Percentiles rank a stretch among this genome's conserved stretches.
These are phyloP conservation scores for Crossocerus cetratus DNA, from an alignment of 2,888 invertebrate genomes.

Conservation along the genomic window DNA sequence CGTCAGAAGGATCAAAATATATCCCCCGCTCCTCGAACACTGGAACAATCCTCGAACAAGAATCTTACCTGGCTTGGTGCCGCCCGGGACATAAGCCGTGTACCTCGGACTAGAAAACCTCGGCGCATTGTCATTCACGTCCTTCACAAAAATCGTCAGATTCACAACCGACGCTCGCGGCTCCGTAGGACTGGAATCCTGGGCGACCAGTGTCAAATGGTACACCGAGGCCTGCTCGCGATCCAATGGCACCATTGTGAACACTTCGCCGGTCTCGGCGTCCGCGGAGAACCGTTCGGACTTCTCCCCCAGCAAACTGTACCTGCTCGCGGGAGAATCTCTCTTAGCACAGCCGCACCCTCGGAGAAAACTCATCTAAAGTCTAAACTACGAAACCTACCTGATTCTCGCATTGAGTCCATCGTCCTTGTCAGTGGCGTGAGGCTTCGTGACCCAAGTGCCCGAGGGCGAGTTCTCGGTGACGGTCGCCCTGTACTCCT, in stretches of 20 bases:
- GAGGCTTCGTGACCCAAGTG: constrained; percentile 86
- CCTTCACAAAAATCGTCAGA: constrained; percentile 87
- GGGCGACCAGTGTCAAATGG: constrained; percentile 90
- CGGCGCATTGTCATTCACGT: constrained; percentile 93
- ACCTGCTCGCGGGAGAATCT: constrained; percentile 75
- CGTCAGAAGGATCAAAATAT: constrained; percentile 6
- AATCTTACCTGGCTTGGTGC: constrained; percentile 85
- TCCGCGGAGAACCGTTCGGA: constrained; percentile 89
- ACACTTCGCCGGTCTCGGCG: constrained; percentile 87
- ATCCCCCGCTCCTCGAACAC: too few relatives aligned
- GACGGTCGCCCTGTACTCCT: constrained; percentile 87
- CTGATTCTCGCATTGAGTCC: constrained; percentile 92
- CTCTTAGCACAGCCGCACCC: neutral
- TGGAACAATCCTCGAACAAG: too few relatives aligned
- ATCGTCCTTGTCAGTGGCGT: constrained; percentile 89
- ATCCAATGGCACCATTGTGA: constrained; percentile 85
- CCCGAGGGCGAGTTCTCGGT: constrained; percentile 90
- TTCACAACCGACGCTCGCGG: constrained; percentile 90
- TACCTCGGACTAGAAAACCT: constrained; percentile 86
- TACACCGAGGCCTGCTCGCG: constrained; percentile 88
- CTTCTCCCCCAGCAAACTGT: constrained; percentile 89
- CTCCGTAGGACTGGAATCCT: constrained; percentile 92
- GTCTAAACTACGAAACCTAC: constrained; percentile 70
- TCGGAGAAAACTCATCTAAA: neutral
- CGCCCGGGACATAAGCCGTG: constrained; percentile 89